phyloP scores from a whole-genome alignment of 2,113 vertebrate genomes.

The Sturnus vulgaris region DNA sequence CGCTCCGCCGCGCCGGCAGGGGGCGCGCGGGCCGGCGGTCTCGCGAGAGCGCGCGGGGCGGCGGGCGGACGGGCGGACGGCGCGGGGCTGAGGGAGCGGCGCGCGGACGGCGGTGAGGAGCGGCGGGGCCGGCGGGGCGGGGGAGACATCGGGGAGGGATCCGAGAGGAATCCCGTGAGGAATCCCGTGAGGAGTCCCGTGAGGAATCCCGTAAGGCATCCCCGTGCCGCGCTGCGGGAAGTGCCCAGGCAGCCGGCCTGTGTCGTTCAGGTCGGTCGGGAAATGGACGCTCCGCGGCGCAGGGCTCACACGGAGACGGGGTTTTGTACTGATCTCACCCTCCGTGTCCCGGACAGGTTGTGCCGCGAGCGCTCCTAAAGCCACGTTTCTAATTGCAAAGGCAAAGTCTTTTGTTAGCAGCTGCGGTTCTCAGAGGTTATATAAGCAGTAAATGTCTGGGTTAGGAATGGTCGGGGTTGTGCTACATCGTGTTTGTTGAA shows the following conservation, averaged over 20 bases:
- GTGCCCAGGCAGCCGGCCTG: neutral
- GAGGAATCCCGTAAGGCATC: neutral
- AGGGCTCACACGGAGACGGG: neutral
- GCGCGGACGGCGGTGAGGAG: neutral
- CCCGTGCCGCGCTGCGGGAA: neutral
- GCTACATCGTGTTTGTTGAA: too few species aligned
- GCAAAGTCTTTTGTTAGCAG: neutral
- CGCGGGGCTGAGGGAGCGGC: neutral
- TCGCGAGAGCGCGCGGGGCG: neutral
- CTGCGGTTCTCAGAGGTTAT: neutral
- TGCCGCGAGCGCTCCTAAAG: neutral
- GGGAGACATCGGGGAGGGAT: neutral
- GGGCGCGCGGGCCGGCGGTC: neutral
- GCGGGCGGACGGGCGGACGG: neutral
- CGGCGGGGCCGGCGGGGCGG: neutral
- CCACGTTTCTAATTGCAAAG: neutral
- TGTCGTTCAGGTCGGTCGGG: neutral
- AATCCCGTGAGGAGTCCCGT: neutral
- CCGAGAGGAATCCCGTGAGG: neutral
- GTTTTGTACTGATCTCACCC: neutral
- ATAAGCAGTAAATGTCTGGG: accelerated
- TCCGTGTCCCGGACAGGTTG: neutral
- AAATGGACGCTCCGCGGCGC: neutral
- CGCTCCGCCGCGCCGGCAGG: neutral
- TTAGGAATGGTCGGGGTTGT: neutral